These are phyloP conservation scores for Drosophila pseudotalamancana DNA, from an alignment of 2,888 invertebrate genomes.

Conservation along the genomic window DNA sequence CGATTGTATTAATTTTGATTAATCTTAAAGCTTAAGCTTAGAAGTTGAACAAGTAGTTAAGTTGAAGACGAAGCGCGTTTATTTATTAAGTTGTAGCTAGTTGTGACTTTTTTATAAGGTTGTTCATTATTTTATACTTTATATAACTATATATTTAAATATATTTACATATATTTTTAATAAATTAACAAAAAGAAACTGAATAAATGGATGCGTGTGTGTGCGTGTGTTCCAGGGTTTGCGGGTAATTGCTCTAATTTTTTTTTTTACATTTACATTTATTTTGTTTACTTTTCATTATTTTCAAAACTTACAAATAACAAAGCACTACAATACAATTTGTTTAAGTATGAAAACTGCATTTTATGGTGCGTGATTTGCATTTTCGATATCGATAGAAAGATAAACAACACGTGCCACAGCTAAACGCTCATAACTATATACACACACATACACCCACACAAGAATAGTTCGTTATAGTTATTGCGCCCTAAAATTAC, in stretches of 20 bases:
- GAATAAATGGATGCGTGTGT: conserved; percentile 26
- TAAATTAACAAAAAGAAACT: conserved; percentile 38
- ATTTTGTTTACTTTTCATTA: neutral
- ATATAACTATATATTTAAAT: conserved; percentile 5
- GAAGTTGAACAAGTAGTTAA: conserved; percentile 20
- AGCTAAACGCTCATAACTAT: conserved; percentile 7
- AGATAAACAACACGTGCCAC: conserved; percentile 3
- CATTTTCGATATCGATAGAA: conserved; percentile 22
- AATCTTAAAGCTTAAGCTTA: conserved; percentile 12
- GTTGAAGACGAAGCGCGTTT: conserved; percentile 26
- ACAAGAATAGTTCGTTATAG: neutral
- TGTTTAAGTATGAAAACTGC: conserved; percentile 1
- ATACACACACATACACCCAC: neutral
- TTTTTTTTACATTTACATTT: neutral
- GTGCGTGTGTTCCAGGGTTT: conserved; percentile 31
- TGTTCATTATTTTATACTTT: conserved; percentile 46
- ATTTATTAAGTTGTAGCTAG: conserved; percentile 49
- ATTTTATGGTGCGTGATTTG: conserved; percentile 22
- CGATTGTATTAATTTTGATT: conserved; percentile 18
- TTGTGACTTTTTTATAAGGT: conserved; percentile 31
- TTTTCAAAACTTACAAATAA: conserved; percentile 2
- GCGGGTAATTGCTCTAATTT: conserved; percentile 12
- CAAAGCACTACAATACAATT: neutral
- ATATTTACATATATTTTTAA: conserved; percentile 44
- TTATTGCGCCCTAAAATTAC: conserved; percentile 7